Conservation (phyloP, 2,888 invertebrate species). For the Trachelus tabidus region DNA sequence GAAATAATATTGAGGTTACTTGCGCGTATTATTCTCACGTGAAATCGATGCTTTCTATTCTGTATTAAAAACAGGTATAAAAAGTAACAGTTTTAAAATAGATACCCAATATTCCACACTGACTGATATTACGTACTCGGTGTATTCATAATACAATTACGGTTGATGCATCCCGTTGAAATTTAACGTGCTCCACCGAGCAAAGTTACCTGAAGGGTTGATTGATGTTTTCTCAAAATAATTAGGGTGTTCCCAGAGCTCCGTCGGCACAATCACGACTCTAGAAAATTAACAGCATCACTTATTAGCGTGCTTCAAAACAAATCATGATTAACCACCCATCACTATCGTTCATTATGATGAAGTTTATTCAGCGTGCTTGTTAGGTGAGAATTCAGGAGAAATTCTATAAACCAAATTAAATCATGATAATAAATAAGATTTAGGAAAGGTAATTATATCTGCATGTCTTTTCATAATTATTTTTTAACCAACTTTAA, state of each 20-base stretch:
- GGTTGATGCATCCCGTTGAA: not conserved
- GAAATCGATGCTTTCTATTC: not conserved
- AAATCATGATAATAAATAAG: not conserved
- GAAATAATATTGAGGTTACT: too few species aligned
- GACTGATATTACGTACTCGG: not conserved
- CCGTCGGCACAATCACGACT: not conserved
- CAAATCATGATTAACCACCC: not conserved
- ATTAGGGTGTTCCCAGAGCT: not conserved
- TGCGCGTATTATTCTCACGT: not conserved
- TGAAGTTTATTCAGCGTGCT: not conserved
- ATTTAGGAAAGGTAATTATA: not conserved
- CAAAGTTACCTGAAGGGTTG: not conserved
- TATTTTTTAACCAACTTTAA: not conserved
- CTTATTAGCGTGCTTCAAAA: not conserved
- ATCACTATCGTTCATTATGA: not conserved
- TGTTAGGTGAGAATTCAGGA: not conserved
- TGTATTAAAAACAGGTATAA: not conserved
- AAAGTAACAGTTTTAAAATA: not conserved
- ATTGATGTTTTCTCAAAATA: not conserved
- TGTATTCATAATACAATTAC: not conserved
- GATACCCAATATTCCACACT: not conserved
- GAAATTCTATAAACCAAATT: not conserved
- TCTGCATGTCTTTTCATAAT: not conserved
- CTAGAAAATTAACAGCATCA: not conserved
- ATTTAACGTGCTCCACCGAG: not conserved